Conservation (phyloP, 2,797 vertebrate species). For the Tapera naevia region DNA sequence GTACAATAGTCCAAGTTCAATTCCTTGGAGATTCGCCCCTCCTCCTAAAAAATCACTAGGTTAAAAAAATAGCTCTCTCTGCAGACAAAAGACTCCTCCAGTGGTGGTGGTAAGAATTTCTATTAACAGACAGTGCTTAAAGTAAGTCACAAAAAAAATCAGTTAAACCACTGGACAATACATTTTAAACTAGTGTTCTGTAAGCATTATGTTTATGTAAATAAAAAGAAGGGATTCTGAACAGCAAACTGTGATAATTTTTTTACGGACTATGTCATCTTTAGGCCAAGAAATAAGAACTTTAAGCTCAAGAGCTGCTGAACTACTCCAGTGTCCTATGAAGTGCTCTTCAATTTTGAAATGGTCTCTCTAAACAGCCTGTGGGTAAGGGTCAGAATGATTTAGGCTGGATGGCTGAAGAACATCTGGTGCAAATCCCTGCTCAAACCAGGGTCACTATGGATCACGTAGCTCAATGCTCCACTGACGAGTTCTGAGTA, state of each 20-base stretch:
- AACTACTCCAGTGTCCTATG: background rate
- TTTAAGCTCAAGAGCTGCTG: background rate
- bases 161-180: background rate
- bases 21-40: background rate
- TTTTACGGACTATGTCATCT: background rate
- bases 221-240: background rate
- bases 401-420: background rate
- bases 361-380: background rate
- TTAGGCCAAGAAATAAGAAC: background rate
- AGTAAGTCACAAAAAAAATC: background rate
- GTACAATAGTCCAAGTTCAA: background rate
- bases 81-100: background rate
- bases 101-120: background rate
- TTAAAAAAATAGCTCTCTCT: background rate
- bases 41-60: background rate
- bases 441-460: background rate
- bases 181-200: background rate
- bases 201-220: background rate
- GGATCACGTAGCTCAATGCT: background rate
- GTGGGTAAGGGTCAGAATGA: background rate
- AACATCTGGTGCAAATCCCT: background rate
- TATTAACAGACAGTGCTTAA: background rate
- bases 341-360: background rate
- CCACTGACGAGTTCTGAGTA: background rate
- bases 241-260: background rate